These are phyloP conservation scores for Oryzias woworae DNA, from an alignment of 2,113 vertebrate species.

Conservation along the genomic window DNA sequence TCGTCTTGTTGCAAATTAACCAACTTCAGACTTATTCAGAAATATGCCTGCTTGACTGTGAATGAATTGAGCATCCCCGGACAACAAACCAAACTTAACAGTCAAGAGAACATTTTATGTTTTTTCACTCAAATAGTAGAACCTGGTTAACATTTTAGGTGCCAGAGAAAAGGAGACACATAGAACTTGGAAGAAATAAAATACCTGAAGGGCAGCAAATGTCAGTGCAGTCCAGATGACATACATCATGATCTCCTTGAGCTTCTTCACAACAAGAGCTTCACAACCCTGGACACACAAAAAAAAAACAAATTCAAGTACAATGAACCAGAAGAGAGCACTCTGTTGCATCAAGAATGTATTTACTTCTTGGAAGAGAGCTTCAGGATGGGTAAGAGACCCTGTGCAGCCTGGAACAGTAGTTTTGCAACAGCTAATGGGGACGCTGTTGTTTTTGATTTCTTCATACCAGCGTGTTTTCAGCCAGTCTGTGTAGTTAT, in stretches of 20 bases:
- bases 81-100: too few species aligned
- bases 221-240: slow-evolving; percentile 93
- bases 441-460: slow-evolving; percentile 92
- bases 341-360: neutral
- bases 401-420: slow-evolving; percentile 85
- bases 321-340: neutral
- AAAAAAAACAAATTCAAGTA: slow-evolving; percentile 6
- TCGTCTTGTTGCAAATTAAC: too few species aligned
- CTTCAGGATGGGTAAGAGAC: slow-evolving; percentile 81
- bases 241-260: slow-evolving; percentile 98
- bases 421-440: slow-evolving; percentile 90
- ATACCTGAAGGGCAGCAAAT: slow-evolving; percentile 93
- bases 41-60: too few species aligned
- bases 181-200: slow-evolving; percentile 18
- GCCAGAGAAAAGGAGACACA: neutral
- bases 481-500: slow-evolving; percentile 93
- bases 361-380: slow-evolving; percentile 88
- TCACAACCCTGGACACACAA: slow-evolving; percentile 84
- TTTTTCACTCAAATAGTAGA: too few species aligned
- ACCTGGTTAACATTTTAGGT: too few species aligned
- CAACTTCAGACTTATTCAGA: too few species aligned
- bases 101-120: too few species aligned
- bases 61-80: too few species aligned
- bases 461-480: slow-evolving; percentile 89
- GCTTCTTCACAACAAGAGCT: slow-evolving; percentile 91